These are phyloP conservation scores for Allobates femoralis DNA, from an alignment of 2,797 vertebrate genomes.

Conservation along the genomic window DNA sequence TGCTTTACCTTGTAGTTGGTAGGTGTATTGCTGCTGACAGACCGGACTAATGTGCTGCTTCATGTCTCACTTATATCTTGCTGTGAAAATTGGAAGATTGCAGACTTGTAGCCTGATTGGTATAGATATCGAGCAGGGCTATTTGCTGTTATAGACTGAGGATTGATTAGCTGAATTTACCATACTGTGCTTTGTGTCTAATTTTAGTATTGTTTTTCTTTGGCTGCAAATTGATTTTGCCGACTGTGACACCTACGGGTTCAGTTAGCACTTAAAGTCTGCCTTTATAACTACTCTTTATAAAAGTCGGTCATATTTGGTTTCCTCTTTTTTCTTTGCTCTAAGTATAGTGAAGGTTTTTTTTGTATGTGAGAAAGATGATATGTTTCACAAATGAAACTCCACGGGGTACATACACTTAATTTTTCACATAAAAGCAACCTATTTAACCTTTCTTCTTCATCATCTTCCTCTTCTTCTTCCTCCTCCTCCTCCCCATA, in stretches of 20 bases:
- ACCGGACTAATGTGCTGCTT: conserved; percentile 22
- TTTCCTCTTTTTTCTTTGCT: neutral
- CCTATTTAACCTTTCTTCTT: neutral
- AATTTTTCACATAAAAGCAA: neutral
- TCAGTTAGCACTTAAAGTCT: conserved; percentile 1
- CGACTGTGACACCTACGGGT: neutral
- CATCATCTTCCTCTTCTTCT: neutral
- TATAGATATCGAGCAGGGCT: conserved; percentile 22
- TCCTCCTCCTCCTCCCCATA: neutral
- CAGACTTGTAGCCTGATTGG: conserved; percentile 11
- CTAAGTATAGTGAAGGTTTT: neutral
- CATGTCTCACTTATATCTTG: conserved; percentile 5
- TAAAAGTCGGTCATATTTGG: neutral
- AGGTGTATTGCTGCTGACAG: conserved; percentile 6
- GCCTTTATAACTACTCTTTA: neutral
- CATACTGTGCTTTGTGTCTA: neutral
- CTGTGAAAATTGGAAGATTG: conserved; percentile 37
- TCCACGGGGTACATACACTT: neutral
- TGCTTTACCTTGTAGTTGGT: neutral
- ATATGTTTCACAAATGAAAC: neutral
- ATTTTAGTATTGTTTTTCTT: conserved; percentile 7
- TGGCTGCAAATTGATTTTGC: neutral
- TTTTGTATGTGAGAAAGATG: neutral
- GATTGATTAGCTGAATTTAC: neutral
- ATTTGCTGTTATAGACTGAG: neutral